Base-by-base conservation (phyloP, 2,888 invertebrate species). In the Ganaspis brasiliensis region DNA sequence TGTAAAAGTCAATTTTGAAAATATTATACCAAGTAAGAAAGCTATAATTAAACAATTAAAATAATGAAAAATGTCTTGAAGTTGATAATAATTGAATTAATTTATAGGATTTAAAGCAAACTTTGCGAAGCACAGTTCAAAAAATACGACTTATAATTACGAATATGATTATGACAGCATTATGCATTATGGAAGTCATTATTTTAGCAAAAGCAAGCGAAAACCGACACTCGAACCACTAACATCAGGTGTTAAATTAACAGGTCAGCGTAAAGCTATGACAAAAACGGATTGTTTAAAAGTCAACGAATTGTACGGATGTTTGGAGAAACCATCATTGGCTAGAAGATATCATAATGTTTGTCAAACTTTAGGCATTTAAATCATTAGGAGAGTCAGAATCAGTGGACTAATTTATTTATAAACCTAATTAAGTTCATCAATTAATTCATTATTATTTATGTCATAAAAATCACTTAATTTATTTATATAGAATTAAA, bases 141-240 rank as follows among this genome's bases (percentile, higher is more conserved):
- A 93, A 72, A 94, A 95, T 82, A 95, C 95, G 6, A 94, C 94
- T 6, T 94, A 94, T 86, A 92, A 93, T 70, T 95, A 95, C 88
- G 94, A 95, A 75, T 97, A 97, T 85, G 96, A 96, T 89, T 96
- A 95, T 87, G 94, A 95, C 81, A 95, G 95, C 12, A 95, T 96
- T 40, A 96, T 96, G 96, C 97, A 97, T 89, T 97, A 97, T 83
- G 95, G 95, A 1, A 92, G 92, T 81, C 92, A 92, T 85, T 95
- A 94, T 88, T 95, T 95, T 87, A 94, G 94, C 83, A 93, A 93
- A 86, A 92, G 91, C 75, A 93, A 93, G 87, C 93, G 93, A 26
- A 94, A 93, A 84, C 94, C 94, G 1, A 95, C 95, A 0, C 93
- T 95, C 75, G 93, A 94, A 1, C 92, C 95, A 0, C 93, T 94